Evolutionary conservation across 2,888 invertebrate genomes (phyloP), one percentile per base, ranked within the genome.

Genomic region (Epirrhoe alternata): DNA sequence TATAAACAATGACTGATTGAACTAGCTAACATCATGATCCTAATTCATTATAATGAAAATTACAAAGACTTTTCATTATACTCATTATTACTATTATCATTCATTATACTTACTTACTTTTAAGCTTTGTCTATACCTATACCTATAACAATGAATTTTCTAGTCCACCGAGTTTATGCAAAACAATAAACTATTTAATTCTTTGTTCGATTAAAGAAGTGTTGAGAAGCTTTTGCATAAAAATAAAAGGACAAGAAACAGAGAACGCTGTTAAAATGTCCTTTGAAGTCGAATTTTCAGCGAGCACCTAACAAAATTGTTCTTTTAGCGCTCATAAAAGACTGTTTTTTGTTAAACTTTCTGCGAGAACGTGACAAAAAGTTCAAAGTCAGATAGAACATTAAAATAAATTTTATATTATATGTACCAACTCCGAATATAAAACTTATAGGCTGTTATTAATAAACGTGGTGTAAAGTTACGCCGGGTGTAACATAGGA

Each of bases 271-370:
- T 85, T 89, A 88, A 86, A 90, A 87, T 81, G 86, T 82, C 86
- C 88, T 92, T 92, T 92, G 90, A 91, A 89, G 88, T 90, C 85
- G 82, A 86, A 89, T 89, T 88, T 90, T 78, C 87, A 87, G 81
- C 86, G 87, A 85, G 86, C 85, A 86, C 88, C 89, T 90, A 91
- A 90, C 90, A 84, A 87, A 90, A 90, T 90, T 91, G 88, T 90
- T 90, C 90, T 87, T 90, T 90, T 88, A 86, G 86, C 84, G 79
- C 89, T 86, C 87, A 86, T 88, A 88, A 90, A 89, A 85, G 87
- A 84, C 83, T 83, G 84, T 83, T 84, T 87, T 85, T 87, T 81
- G 82, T 74, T 78, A 76, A 77, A 80, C 78, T 84, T 87, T 87
- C 88, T 88, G 79, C 81, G 81, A 86, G 85, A 84, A 85, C 84